Base-by-base conservation (phyloP, 2,797 vertebrate genomes). In the Enteromius trimaculatus region DNA sequence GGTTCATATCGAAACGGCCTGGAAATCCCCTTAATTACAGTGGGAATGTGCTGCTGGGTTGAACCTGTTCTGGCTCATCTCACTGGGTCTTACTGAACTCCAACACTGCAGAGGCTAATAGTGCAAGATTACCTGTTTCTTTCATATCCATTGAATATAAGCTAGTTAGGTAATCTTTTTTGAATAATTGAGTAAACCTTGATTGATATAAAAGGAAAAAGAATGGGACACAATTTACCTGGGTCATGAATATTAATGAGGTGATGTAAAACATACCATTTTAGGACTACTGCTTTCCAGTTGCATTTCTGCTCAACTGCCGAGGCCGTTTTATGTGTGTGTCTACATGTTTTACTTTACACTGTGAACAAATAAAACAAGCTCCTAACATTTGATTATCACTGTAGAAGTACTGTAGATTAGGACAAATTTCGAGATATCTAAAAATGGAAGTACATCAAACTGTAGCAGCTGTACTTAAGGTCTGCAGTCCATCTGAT, bases 21-120 rank as follows among this genome's bases (percentile, higher is more conserved):
- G 84, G 84, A 88, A 88, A 84, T 87, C 80, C 86, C 84, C 86
- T 77, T 66, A 13, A 76, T 85, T 82, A 80, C 72, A 84, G 79
- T 77, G 79, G 79, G 72, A 80, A 77, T 77, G 79, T 37, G 77
- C 47, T 51, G 71, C 37, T 51, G 53, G 44, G 44, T 34, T 66
- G 37, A 60, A 82, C 83, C 60, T 80, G 65, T 71, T 78, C 84
- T 82, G 80, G 82, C 71, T 86, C 80, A 72, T 82, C 80, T 80
- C 44, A 14, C 79, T 84, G 79, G 80, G 39, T 19, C 23, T 29
- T 65, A 65, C 11, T 79, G 31, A 72, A 62, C 65, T 72, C 6
- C 17, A 17, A 29, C 6, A 14, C 19, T 31, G 31, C 5, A 2
- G 58, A 26, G 60, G 21, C 34, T 66, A 68, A 55, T 16, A 19